Conservation (phyloP, 2,888 invertebrate genomes). For the Drosophila anomelani region DNA sequence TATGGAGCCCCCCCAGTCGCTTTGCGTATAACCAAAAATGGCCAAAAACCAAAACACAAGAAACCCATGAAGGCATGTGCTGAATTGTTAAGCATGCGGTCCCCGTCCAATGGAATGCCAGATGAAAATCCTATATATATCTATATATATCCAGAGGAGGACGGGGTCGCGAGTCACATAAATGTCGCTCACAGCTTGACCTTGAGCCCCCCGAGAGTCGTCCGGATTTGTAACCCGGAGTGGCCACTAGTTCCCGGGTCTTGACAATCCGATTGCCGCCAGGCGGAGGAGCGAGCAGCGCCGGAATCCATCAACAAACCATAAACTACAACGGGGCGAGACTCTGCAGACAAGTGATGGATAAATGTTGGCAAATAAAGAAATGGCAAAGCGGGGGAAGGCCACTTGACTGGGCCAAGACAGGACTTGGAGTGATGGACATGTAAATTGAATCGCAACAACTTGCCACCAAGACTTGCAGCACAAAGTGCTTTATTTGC, state of each 20-base stretch:
- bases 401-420: constrained; percentile 22
- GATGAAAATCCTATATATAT: constrained; percentile 43
- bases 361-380: constrained; percentile 49
- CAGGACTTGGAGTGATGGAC: constrained; percentile 28
- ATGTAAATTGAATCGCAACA: constrained; percentile 40
- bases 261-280: constrained; percentile 33
- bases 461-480: constrained; percentile 10
- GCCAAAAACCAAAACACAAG: constrained; percentile 42
- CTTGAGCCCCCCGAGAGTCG: constrained; percentile 50
- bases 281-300: constrained; percentile 6
- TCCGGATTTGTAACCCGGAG: constrained; percentile 28
- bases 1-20: constrained; percentile 51
- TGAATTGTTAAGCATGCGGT: constrained; percentile 70
- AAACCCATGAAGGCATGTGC: constrained; percentile 59
- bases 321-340: constrained; percentile 44
- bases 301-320: constrained; percentile 45
- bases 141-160: background rate
- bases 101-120: constrained; percentile 51
- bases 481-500: background rate
- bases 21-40: constrained; percentile 65
- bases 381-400: constrained; percentile 19
- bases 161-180: constrained; percentile 59
- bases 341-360: constrained; percentile 40
- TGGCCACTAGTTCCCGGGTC: constrained; percentile 23
- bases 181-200: constrained; percentile 66